Evolutionary conservation across 2,888 invertebrate genomes (phyloP), one percentile per base, ranked within the genome.

Genomic region (Sarcophaga caerulescens): DNA sequence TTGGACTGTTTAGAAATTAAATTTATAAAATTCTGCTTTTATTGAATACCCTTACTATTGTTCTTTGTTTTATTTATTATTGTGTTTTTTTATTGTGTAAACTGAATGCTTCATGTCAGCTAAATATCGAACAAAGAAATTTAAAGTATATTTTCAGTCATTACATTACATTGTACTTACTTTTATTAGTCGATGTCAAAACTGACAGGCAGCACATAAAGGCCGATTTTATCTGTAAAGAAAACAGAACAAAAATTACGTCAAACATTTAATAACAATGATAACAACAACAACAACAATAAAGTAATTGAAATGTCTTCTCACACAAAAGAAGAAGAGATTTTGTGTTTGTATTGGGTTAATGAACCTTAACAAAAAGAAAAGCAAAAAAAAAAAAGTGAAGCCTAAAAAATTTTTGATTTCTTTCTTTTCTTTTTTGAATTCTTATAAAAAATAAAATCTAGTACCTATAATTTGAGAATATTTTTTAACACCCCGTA

Each of bases 131-230:
- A 35, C 35, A 35, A 35, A 35, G 35, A 10, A 35, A 35, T 35
- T 35, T 35, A 10, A 35, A 35, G 35, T 35, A 35, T 35, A 35
- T 2, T 35, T 8, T 35, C 10, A 35, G 35, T 35, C 35, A 35
- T 35, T 35, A 35, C 8, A 35, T 14, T 12, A 12, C 17, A 60
- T 52, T 52, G 12, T 35, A 86, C 86, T 84, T 70, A 86, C 86
- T 69, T 86, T 81, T 81, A 79, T 78, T 84, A 81, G 84, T 84
- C 81, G 81, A 78, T 81, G 66, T 69, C 62, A 69, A 74, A 84
- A 66, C 57, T 25, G 80, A 74, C 60, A 78, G 76, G 86, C 86
- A 86, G 84, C 86, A 81, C 86, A 86, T 86, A 86, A 81, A 86
- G 80, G 74, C 86, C 84, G 74, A 71, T 84, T 84, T 84, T 84